Evolutionary conservation across 2,113 vertebrate species (phyloP).

Genomic region (Vulpes ferrilata): DNA sequence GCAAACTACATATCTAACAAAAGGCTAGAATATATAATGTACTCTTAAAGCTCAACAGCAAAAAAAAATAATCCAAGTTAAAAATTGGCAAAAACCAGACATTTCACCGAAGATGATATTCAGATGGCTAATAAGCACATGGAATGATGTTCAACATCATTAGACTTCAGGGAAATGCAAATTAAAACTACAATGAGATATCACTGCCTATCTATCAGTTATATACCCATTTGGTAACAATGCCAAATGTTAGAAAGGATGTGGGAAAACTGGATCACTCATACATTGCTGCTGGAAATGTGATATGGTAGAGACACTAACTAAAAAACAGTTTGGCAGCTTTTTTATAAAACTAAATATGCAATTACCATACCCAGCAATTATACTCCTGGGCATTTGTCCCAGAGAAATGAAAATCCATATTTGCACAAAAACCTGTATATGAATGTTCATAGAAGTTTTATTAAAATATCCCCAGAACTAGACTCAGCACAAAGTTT

Average conservation of each 20-base stretch:
- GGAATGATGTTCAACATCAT: neutral
- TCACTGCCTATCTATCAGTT: neutral
- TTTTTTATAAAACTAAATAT: conserved; percentile 36
- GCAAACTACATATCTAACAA: neutral
- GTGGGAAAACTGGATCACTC: neutral
- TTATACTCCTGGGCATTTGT: conserved; percentile 1
- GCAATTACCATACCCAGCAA: conserved; percentile 22
- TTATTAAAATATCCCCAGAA: neutral
- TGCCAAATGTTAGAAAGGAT: neutral
- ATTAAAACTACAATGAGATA: neutral
- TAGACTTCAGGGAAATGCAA: neutral
- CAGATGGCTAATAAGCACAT: neutral
- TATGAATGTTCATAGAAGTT: neutral
- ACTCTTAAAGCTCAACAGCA: neutral
- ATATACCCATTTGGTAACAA: conserved; percentile 29
- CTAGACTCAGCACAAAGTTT: neutral
- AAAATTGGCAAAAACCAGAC: neutral
- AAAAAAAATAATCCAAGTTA: neutral
- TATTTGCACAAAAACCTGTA: neutral
- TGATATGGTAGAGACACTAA: neutral
- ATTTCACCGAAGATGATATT: neutral
- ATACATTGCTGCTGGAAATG: neutral
- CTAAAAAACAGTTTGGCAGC: neutral
- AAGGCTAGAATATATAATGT: neutral
- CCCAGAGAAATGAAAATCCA: neutral